Percentiles rank a stretch among this genome's conserved stretches.
phyloP scores from a whole-genome alignment of 2,113 vertebrate species.

The Nothocercus nigrocapillus region DNA sequence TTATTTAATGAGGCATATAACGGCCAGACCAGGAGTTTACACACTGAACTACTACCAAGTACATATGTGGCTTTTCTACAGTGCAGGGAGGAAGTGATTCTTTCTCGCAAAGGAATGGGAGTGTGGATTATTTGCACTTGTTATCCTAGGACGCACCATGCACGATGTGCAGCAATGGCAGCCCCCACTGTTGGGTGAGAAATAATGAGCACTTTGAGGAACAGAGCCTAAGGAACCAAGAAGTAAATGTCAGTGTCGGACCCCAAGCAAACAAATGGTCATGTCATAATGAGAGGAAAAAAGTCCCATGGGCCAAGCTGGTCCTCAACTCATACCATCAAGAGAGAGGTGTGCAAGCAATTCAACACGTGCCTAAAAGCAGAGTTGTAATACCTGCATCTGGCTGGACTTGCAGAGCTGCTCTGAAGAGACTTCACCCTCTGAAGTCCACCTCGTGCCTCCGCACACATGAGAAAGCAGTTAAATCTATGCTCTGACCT shows the following conservation, averaged over 20 bases:
- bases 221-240: neutral
- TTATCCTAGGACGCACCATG: neutral
- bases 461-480: neutral
- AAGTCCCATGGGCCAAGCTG: neutral
- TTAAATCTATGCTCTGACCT: neutral
- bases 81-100: neutral
- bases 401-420: neutral
- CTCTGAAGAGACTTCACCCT: neutral
- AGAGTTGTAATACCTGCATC: neutral
- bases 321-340: neutral
- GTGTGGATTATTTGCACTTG: rapidly evolving
- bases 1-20: neutral
- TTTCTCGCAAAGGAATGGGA: neutral
- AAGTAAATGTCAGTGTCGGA: neutral
- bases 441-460: neutral
- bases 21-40: neutral
- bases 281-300: neutral
- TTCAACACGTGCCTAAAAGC: neutral
- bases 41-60: neutral
- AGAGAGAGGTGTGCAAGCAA: neutral
- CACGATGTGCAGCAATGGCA: rapidly evolving
- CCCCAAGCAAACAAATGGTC: neutral
- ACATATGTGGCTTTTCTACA: neutral
- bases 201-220: neutral
- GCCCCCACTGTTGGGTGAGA: neutral